Evolutionary conservation across 2,888 invertebrate species (phyloP).

Genomic region (Gasteruption jaculator): DNA sequence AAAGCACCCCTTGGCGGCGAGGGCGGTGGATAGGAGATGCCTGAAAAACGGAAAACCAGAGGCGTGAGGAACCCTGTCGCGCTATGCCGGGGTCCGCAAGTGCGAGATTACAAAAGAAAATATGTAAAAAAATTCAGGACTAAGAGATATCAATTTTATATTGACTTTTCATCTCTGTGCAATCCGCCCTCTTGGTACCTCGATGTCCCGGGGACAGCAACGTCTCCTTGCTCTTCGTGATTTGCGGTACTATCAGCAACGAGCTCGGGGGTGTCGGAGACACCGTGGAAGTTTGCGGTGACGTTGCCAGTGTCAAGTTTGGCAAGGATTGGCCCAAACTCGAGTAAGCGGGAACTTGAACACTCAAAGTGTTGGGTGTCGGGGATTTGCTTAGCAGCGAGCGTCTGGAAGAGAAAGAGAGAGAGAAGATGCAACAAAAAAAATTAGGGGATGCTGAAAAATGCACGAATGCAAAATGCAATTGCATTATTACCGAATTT

Average conservation of each 20-base stretch:
- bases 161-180: too few species aligned
- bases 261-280: constrained; percentile 50
- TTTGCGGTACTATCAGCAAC: constrained; percentile 51
- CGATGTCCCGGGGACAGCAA: constrained; percentile 49
- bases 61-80: too few species aligned
- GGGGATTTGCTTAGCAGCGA: constrained; percentile 50
- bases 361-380: constrained; percentile 70
- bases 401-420: constrained; percentile 41
- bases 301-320: constrained; percentile 59
- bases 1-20: constrained; percentile 60
- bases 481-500: constrained; percentile 36
- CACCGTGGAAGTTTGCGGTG: constrained; percentile 48
- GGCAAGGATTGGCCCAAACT: constrained; percentile 76
- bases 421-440: too few species aligned
- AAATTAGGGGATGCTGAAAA: too few species aligned
- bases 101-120: constrained; percentile 8
- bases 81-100: too few species aligned
- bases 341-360: constrained; percentile 63
- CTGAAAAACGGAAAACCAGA: too few species aligned
- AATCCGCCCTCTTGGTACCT: too few species aligned
- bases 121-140: not conserved
- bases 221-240: constrained; percentile 50
- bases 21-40: constrained; percentile 79
- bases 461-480: constrained; percentile 5
- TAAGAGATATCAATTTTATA: too few species aligned